A percentile compares a stretch with the other conserved stretches of the same genome.
These are phyloP conservation scores for Eueremaeus valkanovi DNA, from an alignment of 2,888 invertebrate species.

Conservation along the genomic window DNA sequence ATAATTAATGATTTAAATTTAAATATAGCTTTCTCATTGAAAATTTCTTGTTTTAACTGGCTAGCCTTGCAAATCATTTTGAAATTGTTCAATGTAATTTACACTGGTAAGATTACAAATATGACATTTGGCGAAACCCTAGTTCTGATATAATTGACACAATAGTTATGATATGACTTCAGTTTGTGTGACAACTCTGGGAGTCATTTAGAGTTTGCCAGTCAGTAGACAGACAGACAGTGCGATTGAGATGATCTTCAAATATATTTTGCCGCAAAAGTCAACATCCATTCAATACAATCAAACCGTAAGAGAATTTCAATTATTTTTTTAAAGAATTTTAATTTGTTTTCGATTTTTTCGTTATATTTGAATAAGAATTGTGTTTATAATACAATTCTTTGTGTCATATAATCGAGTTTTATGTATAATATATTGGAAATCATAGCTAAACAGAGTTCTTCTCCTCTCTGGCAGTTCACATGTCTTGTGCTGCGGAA, in stretches of 20 bases:
- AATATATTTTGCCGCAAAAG: no score
- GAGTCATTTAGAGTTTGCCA: background rate
- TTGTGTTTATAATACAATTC: no score
- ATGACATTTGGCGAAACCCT: no score
- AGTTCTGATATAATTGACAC: constrained; percentile 28
- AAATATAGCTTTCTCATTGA: no score
- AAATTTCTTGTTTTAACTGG: no score
- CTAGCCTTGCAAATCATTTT: no score
- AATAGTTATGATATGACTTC: background rate
- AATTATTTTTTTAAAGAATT: background rate
- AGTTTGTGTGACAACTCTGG: constrained; percentile 4
- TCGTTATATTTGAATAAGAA: no score
- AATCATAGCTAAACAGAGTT: background rate
- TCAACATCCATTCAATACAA: no score
- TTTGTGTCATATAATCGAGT: background rate
- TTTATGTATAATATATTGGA: background rate
- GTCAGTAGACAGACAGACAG: background rate
- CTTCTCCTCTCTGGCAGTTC: background rate
- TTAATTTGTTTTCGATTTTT: background rate
- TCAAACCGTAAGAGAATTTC: background rate
- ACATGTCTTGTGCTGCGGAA: background rate
- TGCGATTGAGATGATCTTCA: background rate
- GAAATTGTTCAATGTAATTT: no score
- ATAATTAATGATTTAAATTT: no score
- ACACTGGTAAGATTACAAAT: no score